A percentile compares a stretch with the other conserved stretches of the same genome.
phyloP scores from a whole-genome alignment of 1,140 invertebrate species.

The Pygmarrhopalites habei region DNA sequence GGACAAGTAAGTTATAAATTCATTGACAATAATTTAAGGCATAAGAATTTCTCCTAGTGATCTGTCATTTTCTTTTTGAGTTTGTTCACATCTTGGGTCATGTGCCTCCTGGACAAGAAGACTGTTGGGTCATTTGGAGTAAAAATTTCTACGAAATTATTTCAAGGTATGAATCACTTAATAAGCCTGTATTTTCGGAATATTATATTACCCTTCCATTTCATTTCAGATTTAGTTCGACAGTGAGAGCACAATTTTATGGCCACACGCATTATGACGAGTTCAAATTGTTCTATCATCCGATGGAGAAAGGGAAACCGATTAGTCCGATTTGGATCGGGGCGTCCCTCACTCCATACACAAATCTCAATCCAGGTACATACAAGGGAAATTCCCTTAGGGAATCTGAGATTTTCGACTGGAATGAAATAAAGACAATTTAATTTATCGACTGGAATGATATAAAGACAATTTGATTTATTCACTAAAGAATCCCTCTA shows the following conservation, averaged over 20 bases:
- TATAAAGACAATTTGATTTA: no score
- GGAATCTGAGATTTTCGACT: no score
- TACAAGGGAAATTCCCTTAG: no score
- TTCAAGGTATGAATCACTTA: conserved; percentile 40
- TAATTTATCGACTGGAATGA: no score
- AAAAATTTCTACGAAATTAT: conserved; percentile 46
- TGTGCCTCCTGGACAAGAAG: conserved; percentile 33
- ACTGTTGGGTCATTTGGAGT: conserved; percentile 47
- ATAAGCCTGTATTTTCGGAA: background rate
- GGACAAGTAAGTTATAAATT: conserved; percentile 19
- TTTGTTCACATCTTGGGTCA: conserved; percentile 44
- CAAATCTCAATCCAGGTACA: conserved; percentile 55
- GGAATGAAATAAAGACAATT: no score
- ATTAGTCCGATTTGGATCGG: conserved; percentile 46
- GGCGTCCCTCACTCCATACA: conserved; percentile 50
- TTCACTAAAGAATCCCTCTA: no score
- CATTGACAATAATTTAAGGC: no score
- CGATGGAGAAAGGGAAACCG: conserved; percentile 7
- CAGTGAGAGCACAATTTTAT: conserved; percentile 40
- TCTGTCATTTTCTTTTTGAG: no score
- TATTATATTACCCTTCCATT: background rate
- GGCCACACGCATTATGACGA: conserved; percentile 48
- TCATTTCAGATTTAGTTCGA: conserved; percentile 25
- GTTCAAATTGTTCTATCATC: conserved; percentile 44
- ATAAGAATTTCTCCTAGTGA: no score